Percentiles rank a stretch among this genome's conserved stretches.
Conservation (phyloP, 2,888 invertebrate genomes). For the Drosophila stalkeri region DNA sequence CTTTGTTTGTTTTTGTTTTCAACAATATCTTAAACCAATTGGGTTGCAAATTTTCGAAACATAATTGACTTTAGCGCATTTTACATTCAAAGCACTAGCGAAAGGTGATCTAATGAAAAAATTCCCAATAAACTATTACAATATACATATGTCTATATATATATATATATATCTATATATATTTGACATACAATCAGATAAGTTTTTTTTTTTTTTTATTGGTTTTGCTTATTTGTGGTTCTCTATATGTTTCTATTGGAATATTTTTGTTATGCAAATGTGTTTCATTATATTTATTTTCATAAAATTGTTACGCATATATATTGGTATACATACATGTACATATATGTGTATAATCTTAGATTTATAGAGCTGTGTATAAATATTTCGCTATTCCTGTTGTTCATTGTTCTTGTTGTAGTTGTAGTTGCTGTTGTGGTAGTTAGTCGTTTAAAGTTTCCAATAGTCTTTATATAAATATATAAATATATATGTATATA, state of each 20-base stretch:
- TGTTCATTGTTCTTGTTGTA: conserved; percentile 33
- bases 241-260: conserved; percentile 24
- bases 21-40: conserved; percentile 28
- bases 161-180: conserved; percentile 5
- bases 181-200: conserved; percentile 6
- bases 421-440: conserved; percentile 9
- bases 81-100: conserved; percentile 30
- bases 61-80: conserved; percentile 59
- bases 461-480: conserved; percentile 31
- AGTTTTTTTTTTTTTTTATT: neutral
- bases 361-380: conserved; percentile 12
- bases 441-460: conserved; percentile 34
- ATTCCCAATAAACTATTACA: conserved; percentile 13
- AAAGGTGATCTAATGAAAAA: conserved; percentile 38
- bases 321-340: conserved; percentile 11
- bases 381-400: conserved; percentile 27
- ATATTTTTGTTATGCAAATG: conserved; percentile 20
- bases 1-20: conserved; percentile 12
- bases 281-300: conserved; percentile 8
- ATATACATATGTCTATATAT: neutral
- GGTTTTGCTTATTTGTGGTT: conserved; percentile 14
- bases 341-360: conserved; percentile 20
- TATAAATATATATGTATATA: neutral
- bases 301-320: conserved; percentile 32
- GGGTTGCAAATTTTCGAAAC: conserved; percentile 40